A percentile compares a stretch with the other conserved stretches of the same genome.
phyloP scores from a whole-genome alignment of 2,113 vertebrate species.

The Nothocercus nigrocapillus region DNA sequence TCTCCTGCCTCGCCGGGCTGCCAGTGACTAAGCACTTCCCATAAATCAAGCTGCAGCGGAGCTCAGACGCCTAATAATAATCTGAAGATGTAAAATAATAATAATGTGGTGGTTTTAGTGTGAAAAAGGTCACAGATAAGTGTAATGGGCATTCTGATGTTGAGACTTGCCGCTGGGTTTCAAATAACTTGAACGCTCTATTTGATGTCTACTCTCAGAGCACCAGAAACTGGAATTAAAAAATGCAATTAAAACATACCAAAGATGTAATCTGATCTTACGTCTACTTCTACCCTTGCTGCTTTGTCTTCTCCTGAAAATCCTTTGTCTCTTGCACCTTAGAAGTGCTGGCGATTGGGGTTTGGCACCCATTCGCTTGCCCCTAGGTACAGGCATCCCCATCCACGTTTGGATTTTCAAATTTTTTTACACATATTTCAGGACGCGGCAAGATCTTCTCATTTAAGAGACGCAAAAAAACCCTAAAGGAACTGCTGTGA shows the following conservation, averaged over 20 bases:
- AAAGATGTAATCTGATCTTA: conserved; percentile 24
- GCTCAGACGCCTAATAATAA: conserved; percentile 55
- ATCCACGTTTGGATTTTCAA: neutral
- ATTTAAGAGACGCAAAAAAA: neutral
- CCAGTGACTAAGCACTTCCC: conserved; percentile 73
- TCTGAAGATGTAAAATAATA: conserved; percentile 13
- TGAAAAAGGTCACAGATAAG: conserved; percentile 59
- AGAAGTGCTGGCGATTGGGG: neutral
- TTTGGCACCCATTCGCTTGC: neutral
- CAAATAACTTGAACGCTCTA: neutral
- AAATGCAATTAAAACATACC: conserved; percentile 47
- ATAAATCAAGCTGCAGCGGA: conserved; percentile 62
- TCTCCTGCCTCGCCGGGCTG: conserved; percentile 27
- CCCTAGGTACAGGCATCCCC: neutral
- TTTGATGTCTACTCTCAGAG: conserved; percentile 46
- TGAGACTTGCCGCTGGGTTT: conserved; percentile 59
- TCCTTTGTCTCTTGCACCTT: neutral
- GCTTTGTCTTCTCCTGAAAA: conserved; percentile 21
- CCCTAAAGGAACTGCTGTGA: neutral
- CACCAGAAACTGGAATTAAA: conserved; percentile 46
- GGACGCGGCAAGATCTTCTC: neutral
- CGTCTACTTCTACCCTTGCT: neutral
- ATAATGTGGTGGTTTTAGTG: conserved; percentile 10
- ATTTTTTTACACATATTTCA: neutral
- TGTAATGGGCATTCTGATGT: conserved; percentile 46